Conservation (phyloP, 1,140 invertebrate species). For the Brachionus angularis region DNA sequence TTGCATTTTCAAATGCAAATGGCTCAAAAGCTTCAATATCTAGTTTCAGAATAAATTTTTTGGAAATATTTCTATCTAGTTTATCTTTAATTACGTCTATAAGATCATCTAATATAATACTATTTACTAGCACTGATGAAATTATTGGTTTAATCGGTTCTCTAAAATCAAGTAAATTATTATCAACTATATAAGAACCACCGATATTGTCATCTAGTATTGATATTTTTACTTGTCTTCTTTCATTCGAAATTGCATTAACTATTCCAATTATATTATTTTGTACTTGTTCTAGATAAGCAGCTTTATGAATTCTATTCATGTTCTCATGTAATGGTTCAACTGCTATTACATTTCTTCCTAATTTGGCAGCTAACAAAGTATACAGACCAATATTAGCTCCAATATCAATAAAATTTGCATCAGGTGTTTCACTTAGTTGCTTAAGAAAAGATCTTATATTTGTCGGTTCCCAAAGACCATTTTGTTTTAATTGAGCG, state of each 20-base stretch:
- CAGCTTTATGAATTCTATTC: slow-evolving; percentile 7
- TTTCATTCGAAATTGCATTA: neutral
- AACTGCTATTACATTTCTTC: neutral
- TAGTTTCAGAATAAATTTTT: slow-evolving; percentile 19
- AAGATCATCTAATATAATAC: slow-evolving; percentile 25
- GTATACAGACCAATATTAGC: slow-evolving; percentile 2
- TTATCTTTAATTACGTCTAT: neutral
- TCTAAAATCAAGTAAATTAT: no score
- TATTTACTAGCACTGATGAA: no score
- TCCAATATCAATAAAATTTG: slow-evolving; percentile 4
- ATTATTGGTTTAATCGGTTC: no score
- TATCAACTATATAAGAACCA: no score
- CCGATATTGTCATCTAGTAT: neutral
- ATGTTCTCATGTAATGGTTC: slow-evolving; percentile 14
- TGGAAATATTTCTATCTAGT: neutral
- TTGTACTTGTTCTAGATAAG: neutral
- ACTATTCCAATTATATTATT: neutral
- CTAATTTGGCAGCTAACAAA: neutral
- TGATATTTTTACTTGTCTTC: neutral
- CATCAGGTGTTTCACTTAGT: neutral
- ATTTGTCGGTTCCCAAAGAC: neutral
- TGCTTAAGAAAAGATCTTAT: neutral
- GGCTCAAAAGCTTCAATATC: slow-evolving; percentile 21
- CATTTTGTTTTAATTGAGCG: neutral
- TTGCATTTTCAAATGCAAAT: neutral